A percentile compares a stretch with the other conserved stretches of the same genome.
phyloP scores from a whole-genome alignment of 2,888 invertebrate species.

The Notocelia uddmanniana region DNA sequence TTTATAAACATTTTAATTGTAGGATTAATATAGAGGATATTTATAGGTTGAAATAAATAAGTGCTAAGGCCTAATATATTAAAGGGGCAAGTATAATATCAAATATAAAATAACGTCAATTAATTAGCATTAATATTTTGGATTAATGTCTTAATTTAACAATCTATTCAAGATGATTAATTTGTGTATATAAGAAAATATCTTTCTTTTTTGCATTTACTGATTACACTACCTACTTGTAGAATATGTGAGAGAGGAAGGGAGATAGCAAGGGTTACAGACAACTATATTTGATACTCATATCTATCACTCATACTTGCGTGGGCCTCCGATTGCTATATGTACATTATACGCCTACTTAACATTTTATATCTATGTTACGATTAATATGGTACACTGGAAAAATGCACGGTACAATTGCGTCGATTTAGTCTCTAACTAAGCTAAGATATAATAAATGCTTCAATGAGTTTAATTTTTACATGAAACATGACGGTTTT shows the following conservation, averaged over 20 bases:
- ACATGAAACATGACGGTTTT: conserved; percentile 6
- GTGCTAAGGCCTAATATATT: not conserved
- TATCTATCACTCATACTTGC: conserved; percentile 71
- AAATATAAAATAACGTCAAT: not conserved
- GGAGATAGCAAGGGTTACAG: conserved; percentile 9
- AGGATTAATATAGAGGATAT: conserved; percentile 12
- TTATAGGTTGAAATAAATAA: conserved; percentile 2
- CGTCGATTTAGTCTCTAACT: conserved; percentile 8
- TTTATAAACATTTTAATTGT: not conserved
- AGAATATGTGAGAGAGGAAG: conserved; percentile 34
- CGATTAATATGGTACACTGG: conserved; percentile 45
- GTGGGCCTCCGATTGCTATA: conserved; percentile 65
- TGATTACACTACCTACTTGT: conserved; percentile 27
- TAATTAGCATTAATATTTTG: not conserved
- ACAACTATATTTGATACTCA: conserved; percentile 42
- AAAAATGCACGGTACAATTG: conserved; percentile 45
- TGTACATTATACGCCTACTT: conserved; percentile 57
- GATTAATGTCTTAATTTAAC: not conserved
- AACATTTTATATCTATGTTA: conserved; percentile 36
- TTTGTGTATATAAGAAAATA: conserved; percentile 28
- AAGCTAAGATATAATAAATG: not conserved
- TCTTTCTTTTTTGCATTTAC: conserved; percentile 4
- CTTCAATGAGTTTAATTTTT: not conserved
- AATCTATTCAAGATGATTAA: not conserved
- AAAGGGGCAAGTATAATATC: not conserved